Conservation (phyloP, 2,888 invertebrate genomes). For the Phaonia tiefii region DNA sequence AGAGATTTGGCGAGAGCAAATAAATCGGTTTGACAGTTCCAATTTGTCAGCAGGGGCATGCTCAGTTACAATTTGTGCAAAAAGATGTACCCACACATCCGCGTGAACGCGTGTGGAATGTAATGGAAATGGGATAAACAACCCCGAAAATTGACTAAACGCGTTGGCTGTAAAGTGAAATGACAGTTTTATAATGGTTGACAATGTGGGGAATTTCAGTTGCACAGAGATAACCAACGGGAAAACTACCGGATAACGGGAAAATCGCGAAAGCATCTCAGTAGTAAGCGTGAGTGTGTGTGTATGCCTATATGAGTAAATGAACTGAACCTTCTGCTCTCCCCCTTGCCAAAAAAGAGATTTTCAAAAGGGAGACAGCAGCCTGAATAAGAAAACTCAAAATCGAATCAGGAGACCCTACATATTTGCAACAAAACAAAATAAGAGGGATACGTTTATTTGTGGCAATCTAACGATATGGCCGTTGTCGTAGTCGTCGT, state of each 20-base stretch:
- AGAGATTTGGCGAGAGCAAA: conserved; percentile 42
- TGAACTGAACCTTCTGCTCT: conserved; percentile 29
- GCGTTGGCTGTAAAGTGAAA: conserved; percentile 21
- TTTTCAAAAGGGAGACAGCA: background rate
- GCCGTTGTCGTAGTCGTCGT: conserved; percentile 28
- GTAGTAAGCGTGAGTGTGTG: conserved; percentile 8
- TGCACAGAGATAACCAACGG: conserved; percentile 76
- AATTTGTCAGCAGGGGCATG: conserved; percentile 6
- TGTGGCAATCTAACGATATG: background rate
- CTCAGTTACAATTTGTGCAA: conserved; percentile 8
- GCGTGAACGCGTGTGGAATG: conserved; percentile 11
- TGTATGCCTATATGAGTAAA: background rate
- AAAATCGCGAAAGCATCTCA: conserved; percentile 55
- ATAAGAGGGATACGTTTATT: conserved; percentile 14
- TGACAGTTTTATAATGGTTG: conserved; percentile 63
- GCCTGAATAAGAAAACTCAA: conserved; percentile 19
- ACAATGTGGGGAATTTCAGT: conserved; percentile 69
- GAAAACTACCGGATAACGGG: conserved; percentile 75
- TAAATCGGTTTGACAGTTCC: conserved; percentile 6
- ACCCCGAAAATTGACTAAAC: conserved; percentile 64
- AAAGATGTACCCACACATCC: conserved; percentile 1
- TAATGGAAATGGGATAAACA: conserved; percentile 64
- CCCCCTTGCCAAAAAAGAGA: background rate
- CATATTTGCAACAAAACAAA: too few relatives aligned
- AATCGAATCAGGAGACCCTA: conserved; percentile 21